A percentile compares a stretch with the other conserved stretches of the same genome.
Evolutionary conservation across 2,797 vertebrate genomes (phyloP).

Genomic region (Periparus ater): DNA sequence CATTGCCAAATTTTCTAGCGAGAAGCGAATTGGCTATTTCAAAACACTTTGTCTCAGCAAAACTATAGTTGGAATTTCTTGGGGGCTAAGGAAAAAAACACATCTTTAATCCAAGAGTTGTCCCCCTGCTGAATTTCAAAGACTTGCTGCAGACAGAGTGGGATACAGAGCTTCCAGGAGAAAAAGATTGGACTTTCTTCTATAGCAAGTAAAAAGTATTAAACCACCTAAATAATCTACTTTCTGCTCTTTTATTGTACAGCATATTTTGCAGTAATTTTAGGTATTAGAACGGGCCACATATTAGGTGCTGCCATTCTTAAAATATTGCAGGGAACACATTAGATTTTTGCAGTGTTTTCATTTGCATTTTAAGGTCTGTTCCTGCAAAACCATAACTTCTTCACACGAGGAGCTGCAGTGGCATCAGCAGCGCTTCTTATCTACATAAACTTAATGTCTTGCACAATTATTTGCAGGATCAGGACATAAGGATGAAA

Average conservation of each 20-base stretch:
- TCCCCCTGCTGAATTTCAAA: slow-evolving; percentile 55
- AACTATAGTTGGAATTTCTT: slow-evolving; percentile 51
- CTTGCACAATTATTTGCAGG: slow-evolving; percentile 46
- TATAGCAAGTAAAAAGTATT: background rate
- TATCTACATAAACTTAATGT: slow-evolving; percentile 49
- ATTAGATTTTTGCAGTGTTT: background rate
- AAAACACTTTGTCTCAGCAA: slow-evolving; percentile 57
- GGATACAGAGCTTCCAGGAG: background rate
- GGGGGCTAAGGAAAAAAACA: slow-evolving; percentile 40
- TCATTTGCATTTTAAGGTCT: slow-evolving; percentile 12
- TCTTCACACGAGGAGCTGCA: background rate
- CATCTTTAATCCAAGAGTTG: slow-evolving; percentile 46
- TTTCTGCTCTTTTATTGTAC: background rate
- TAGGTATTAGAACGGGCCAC: background rate
- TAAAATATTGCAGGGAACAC: background rate
- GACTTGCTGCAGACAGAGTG: slow-evolving; percentile 1
- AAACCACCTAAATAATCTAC: background rate
- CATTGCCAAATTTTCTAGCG: slow-evolving; percentile 37
- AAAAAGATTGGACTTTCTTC: background rate
- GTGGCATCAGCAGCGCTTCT: background rate
- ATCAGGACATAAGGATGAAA: slow-evolving; percentile 35
- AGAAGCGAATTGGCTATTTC: slow-evolving; percentile 36
- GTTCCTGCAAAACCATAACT: background rate
- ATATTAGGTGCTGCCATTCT: background rate
- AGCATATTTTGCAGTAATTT: background rate